Conservation (phyloP, 1,140 invertebrate species). For the Macrosteles quadrilineatus region DNA sequence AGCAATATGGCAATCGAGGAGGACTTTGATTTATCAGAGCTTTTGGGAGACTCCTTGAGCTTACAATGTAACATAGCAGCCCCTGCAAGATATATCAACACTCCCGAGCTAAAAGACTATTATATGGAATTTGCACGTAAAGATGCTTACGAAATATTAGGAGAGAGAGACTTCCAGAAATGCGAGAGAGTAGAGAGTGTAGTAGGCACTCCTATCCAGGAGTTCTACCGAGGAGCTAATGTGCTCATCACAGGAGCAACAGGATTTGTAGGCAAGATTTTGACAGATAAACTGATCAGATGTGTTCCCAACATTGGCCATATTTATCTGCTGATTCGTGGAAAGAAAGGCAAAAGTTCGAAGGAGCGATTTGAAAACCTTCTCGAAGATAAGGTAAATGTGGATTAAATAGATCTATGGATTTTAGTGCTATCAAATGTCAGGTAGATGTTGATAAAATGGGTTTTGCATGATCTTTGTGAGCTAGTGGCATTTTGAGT, state of each 20-base stretch:
- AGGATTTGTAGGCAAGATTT: slow-evolving; percentile 78
- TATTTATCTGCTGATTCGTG: slow-evolving; percentile 76
- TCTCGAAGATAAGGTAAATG: slow-evolving; percentile 64
- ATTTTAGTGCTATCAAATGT: no score
- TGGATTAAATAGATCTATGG: no score
- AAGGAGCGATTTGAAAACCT: slow-evolving; percentile 66
- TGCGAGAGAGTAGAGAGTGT: neutral
- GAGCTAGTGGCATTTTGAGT: no score
- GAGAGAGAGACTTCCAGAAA: neutral
- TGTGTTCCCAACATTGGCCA: slow-evolving; percentile 64
- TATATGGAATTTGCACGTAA: neutral
- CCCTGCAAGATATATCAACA: neutral
- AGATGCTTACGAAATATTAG: neutral
- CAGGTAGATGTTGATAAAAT: no score
- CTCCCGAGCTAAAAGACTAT: neutral
- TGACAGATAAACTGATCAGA: slow-evolving; percentile 81
- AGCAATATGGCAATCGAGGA: neutral
- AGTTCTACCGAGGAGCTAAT: slow-evolving; percentile 38
- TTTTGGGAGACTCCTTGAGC: neutral
- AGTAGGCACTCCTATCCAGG: slow-evolving; percentile 6
- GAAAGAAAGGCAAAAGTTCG: slow-evolving; percentile 75
- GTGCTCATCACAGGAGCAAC: slow-evolving; percentile 79
- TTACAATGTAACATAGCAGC: neutral
- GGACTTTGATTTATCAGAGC: neutral
- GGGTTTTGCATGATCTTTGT: no score